phyloP scores from a whole-genome alignment of 2,888 invertebrate species.

The Hoplodrina ambigua region DNA sequence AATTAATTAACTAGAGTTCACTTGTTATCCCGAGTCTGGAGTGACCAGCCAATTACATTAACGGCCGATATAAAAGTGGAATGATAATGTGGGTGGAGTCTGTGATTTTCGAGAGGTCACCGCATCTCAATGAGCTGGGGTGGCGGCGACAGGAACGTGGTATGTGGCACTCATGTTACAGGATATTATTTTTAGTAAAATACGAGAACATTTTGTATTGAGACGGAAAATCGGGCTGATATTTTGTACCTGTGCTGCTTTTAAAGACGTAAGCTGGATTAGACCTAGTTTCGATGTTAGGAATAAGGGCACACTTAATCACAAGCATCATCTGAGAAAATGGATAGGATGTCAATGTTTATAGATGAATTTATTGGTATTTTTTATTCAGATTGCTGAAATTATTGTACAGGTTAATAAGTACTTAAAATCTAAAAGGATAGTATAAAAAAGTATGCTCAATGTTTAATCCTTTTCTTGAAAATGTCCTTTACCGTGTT shows the following conservation, averaged over 20 bases:
- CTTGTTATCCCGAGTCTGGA: constrained; percentile 41
- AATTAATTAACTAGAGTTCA: constrained; percentile 63
- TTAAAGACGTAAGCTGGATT: background rate
- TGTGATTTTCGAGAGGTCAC: constrained; percentile 82
- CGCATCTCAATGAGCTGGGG: constrained; percentile 81
- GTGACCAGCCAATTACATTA: constrained; percentile 80
- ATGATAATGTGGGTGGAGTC: constrained; percentile 78
- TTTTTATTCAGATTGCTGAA: too few species aligned
- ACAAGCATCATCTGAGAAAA: background rate
- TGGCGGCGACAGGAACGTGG: constrained; percentile 35
- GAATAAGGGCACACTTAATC: background rate
- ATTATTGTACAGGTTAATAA: too few species aligned
- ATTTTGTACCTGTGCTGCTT: background rate
- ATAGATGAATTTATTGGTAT: too few species aligned
- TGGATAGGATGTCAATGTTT: background rate
- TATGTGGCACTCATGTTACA: constrained; percentile 43
- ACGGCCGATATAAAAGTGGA: constrained; percentile 78
- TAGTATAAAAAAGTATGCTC: too few species aligned
- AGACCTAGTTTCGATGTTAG: background rate
- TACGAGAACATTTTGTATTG: background rate
- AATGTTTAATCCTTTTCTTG: background rate
- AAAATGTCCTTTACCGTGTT: constrained; percentile 45
- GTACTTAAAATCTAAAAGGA: background rate
- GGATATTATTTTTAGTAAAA: constrained; percentile 17
- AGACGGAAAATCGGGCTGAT: background rate